phyloP scores from a whole-genome alignment of 1,140 invertebrate genomes.

The Aricia agestis region DNA sequence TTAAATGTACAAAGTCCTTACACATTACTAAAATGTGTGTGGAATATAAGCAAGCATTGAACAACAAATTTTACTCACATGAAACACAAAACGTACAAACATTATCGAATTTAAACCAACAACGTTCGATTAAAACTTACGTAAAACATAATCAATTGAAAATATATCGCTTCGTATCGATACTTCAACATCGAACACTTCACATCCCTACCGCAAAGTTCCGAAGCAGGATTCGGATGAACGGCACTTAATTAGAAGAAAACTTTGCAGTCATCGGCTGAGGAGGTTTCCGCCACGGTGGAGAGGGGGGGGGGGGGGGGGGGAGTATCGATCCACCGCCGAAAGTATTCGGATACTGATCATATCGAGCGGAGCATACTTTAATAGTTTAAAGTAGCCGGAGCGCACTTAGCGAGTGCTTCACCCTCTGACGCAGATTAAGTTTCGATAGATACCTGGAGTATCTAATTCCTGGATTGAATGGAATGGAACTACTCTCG shows the following conservation, averaged over 20 bases:
- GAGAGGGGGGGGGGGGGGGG: conserved; percentile 5
- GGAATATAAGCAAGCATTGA: background rate
- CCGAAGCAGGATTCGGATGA: conserved; percentile 19
- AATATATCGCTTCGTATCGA: background rate
- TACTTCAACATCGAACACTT: background rate
- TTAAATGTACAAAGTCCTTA: no score
- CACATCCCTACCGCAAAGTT: conserved; percentile 14
- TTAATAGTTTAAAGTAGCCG: background rate
- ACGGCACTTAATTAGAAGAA: conserved; percentile 38
- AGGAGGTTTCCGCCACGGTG: conserved; percentile 1
- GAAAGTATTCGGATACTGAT: conserved; percentile 14
- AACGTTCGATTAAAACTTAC: background rate
- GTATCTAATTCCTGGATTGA: no score
- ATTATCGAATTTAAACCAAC: background rate
- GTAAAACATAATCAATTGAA: background rate
- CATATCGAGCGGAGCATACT: background rate
- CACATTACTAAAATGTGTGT: background rate
- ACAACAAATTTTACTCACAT: background rate
- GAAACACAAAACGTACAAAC: background rate
- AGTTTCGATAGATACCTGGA: no score
- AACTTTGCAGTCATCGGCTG: conserved; percentile 39
- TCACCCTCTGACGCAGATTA: no score
- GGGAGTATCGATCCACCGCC: conserved; percentile 17
- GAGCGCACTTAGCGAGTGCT: background rate
- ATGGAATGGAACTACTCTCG: no score